Base-by-base conservation (phyloP, 2,888 invertebrate species). In the Allacma fusca region DNA sequence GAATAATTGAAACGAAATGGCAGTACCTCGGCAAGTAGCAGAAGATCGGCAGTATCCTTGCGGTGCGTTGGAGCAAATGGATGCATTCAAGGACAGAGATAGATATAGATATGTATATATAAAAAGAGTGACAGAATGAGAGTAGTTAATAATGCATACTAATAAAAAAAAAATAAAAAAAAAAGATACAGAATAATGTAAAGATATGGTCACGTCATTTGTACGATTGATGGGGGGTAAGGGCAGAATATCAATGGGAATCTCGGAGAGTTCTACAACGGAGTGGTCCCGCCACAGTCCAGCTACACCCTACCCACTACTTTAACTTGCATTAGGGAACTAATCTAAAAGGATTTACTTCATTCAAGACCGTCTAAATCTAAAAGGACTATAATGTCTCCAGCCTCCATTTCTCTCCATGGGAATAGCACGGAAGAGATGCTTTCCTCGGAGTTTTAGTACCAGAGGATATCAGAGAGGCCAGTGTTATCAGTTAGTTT, bases 11-110 rank as follows among this genome's bases (percentile, higher is more conserved):
- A 40, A 68, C 34, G 23, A 68, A 40, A 68, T 24, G 29, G 40
- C 79, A 85, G 85, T 87, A 88, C 88, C 88, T 88, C 87, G 87
- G 85, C 88, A 88, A 79, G 88, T 85, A 74, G 88, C 88, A 78
- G 88, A 88, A 81, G 88, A 88, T 82, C 87, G 87, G 85, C 88
- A 88, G 84, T 88, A 87, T 86, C 88, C 88, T 70, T 70, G 26
- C 62, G 69, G 69, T 69, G 69, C 43, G 72, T 23, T 62, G 40
- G 50, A 34, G 73, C 9, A n/a, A 29, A n/a, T 23, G 40, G 34
- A 68, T 7, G 13, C 34, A 68, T 40, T 34, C 69, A 67, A 43
- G 43, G 12, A 24, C 43, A 70, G 23, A 70, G 69, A 70, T 40
- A 44, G 23, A 70, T 16, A 70, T 16, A 21, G 12, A 24, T 21